Evolutionary conservation across 2,113 vertebrate species (phyloP).

Genomic region (Varanus komodoensis): DNA sequence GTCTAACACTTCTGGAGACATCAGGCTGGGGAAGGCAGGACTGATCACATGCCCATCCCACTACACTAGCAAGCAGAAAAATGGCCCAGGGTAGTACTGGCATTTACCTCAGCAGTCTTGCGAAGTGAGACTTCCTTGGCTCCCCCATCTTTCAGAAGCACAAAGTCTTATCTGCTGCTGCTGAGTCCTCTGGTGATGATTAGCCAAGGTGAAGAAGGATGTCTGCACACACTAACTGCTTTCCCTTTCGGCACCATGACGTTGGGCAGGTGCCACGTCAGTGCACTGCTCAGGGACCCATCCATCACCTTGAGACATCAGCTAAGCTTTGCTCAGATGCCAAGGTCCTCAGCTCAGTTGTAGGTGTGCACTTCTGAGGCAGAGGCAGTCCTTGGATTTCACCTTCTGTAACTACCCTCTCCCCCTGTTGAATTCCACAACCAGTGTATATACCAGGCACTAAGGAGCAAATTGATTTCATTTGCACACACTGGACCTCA

Average conservation of each 20-base stretch:
- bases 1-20: background rate
- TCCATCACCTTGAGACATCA: conserved; percentile 22
- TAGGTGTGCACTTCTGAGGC: background rate
- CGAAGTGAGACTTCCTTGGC: background rate
- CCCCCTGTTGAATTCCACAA: background rate
- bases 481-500: background rate
- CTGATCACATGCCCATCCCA: background rate
- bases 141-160: conserved; percentile 35
- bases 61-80: background rate
- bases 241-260: background rate
- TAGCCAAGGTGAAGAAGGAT: background rate
- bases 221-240: background rate
- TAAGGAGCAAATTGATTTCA: background rate
- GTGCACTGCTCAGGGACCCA: conserved; percentile 1
- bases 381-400: background rate
- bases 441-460: background rate
- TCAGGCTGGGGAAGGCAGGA: background rate
- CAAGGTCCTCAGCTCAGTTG: background rate
- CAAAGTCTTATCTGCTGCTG: conserved; percentile 14
- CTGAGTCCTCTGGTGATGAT: background rate
- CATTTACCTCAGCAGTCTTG: background rate
- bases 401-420: background rate
- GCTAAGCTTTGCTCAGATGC: conserved; percentile 12
- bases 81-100: background rate
- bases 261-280: conserved; percentile 18